Conservation (phyloP, 2,113 vertebrate genomes). For the Oostethus manadensis region DNA sequence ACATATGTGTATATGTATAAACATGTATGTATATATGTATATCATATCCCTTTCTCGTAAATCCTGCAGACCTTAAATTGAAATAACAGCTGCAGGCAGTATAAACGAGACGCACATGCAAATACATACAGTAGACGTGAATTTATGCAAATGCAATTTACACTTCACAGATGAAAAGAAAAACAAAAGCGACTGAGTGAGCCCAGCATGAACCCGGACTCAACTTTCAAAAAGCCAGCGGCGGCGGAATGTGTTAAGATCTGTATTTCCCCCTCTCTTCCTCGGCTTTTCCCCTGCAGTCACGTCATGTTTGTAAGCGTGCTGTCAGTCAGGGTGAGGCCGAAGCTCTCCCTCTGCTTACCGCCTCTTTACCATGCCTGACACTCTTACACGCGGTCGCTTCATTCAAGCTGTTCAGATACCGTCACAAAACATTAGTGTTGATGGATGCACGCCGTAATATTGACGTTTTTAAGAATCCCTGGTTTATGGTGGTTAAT, state of each 20-base stretch:
- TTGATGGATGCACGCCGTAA: too few relatives aligned
- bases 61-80: constrained; percentile 42
- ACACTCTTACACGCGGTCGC: too few relatives aligned
- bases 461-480: too few relatives aligned
- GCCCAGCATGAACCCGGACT: not conserved
- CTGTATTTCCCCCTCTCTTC: not conserved
- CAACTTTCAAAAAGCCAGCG: not conserved
- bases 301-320: too few relatives aligned
- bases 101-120: constrained; percentile 9
- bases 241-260: not conserved
- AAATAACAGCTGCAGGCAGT: constrained; percentile 57
- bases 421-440: too few relatives aligned
- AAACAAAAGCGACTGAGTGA: not conserved
- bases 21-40: too few relatives aligned
- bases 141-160: constrained; percentile 13
- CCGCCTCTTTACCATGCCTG: too few relatives aligned
- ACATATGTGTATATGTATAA: too few relatives aligned
- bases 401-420: too few relatives aligned
- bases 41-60: constrained; percentile 57
- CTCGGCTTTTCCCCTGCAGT: not conserved
- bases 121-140: not conserved
- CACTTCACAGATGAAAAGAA: not conserved
- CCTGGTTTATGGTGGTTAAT: too few relatives aligned
- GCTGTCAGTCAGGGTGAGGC: too few relatives aligned
- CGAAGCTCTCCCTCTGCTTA: too few relatives aligned